Evolutionary conservation across 2,113 vertebrate species (phyloP).

Genomic region (Sminthopsis crassicaudata): DNA sequence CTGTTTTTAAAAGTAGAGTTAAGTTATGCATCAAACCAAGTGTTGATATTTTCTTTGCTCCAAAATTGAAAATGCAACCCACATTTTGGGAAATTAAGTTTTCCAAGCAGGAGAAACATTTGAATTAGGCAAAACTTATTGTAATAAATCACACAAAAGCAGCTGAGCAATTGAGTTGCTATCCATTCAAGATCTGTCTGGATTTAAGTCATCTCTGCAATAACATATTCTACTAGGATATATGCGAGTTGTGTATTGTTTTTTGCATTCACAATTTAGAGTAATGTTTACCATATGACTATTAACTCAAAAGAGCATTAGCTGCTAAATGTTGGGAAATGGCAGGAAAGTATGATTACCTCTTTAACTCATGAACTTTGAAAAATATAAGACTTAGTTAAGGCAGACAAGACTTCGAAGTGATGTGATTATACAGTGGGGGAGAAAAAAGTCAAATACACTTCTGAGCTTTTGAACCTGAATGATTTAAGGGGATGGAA

Average conservation of each 20-base stretch:
- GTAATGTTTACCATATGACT: too few species aligned
- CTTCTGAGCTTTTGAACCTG: too few species aligned
- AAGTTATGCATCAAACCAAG: background rate
- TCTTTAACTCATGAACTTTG: too few species aligned
- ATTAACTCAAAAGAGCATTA: too few species aligned
- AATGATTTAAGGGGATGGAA: too few species aligned
- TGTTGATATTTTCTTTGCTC: background rate
- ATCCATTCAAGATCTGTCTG: background rate
- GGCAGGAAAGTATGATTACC: too few species aligned
- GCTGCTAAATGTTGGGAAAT: too few species aligned
- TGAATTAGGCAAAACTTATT: background rate
- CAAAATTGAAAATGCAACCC: background rate
- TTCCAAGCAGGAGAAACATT: background rate
- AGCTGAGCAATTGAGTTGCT: background rate
- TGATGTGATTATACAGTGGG: too few species aligned
- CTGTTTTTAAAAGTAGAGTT: background rate
- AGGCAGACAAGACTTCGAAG: too few species aligned
- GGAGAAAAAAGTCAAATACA: too few species aligned
- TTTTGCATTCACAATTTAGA: background rate
- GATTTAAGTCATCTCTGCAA: background rate
- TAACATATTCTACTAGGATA: background rate
- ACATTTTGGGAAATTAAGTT: background rate
- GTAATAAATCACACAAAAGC: background rate
- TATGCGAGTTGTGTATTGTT: background rate
- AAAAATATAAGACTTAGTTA: too few species aligned